Evolutionary conservation across 2,113 vertebrate genomes (phyloP).

Genomic region (Proterorhinus semilunaris): DNA sequence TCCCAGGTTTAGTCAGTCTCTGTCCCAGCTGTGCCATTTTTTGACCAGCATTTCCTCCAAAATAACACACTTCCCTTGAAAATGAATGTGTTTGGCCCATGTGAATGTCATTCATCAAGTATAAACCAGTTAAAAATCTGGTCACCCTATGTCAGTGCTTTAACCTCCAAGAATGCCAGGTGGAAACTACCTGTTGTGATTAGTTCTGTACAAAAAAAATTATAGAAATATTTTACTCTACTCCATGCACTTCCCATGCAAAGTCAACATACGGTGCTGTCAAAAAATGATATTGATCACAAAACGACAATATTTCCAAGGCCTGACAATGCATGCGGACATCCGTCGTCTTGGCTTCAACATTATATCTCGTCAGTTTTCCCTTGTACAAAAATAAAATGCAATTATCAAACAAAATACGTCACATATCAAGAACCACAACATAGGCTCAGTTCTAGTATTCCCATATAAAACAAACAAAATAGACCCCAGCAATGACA

Average conservation of each 20-base stretch:
- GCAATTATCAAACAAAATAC: constrained; percentile 4
- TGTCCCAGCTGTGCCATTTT: too few relatives aligned
- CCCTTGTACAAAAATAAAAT: constrained; percentile 24
- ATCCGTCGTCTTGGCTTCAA: not conserved
- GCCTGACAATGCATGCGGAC: constrained; percentile 16
- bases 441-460: constrained; percentile 28
- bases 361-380: constrained; percentile 9
- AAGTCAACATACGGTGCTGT: constrained; percentile 9
- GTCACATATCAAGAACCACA: constrained; percentile 6
- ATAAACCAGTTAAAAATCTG: too few relatives aligned
- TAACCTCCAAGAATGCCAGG: too few relatives aligned
- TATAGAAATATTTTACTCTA: constrained; percentile 5
- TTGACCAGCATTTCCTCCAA: too few relatives aligned
- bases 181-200: constrained; percentile 3
- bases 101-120: too few relatives aligned
- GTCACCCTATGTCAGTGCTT: too few relatives aligned
- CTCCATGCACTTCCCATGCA: constrained; percentile 42
- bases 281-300: constrained; percentile 2
- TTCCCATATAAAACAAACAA: constrained; percentile 12
- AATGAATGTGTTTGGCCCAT: too few relatives aligned
- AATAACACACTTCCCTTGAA: too few relatives aligned
- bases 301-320: constrained; percentile 12
- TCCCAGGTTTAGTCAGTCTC: too few relatives aligned
- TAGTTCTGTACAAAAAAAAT: constrained; percentile 9
- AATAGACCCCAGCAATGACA: not conserved